Base-by-base conservation (phyloP, 2,113 vertebrate genomes). In the Osmerus eperlanus region DNA sequence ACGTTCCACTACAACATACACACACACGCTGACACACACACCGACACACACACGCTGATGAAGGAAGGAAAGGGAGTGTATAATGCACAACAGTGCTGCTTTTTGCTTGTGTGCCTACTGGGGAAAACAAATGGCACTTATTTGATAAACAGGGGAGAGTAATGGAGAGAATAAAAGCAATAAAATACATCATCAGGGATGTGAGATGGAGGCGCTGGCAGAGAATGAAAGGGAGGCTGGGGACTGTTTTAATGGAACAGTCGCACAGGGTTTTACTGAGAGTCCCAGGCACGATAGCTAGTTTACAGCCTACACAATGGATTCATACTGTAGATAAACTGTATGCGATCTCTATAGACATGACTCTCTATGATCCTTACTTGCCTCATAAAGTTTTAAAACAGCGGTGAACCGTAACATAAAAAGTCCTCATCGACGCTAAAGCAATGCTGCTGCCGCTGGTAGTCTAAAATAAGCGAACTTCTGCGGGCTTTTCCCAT, bases 231-330 rank as follows among this genome's bases (percentile, higher is more conserved):
- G 53, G n/a, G 21, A 71, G 21, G 8, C 28, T 29, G 19, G 14
- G 21, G 47, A 52, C 25, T 21, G 18, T 53, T 65, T 65, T 63
- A 81, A 67, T 59, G 41, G 19, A 72, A 28, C 67, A 68, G 70
- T 56, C 69, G 53, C 51, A 51, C 19, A n/a, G 54, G 64, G 60
- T 77, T 74, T 77, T 70, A 65, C 73, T 61, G 70, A 54, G 52
- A 73, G 70, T 63, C 19, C 51, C 25, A 67, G 53, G 53, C 71
- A 65, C 53, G 51, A 60, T 15, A 58, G 63, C 32, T 18, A 28
- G 52, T 74, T 62, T 54, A 65, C 51, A 59, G 65, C 23, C 63
- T 14, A 54, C 65, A 21, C 62, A 65, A 32, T 53, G 65, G 59
- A 74, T 52, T 62, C 9, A 62, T 58, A 47, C 8, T 11, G 41